Conservation (phyloP, 2,888 invertebrate genomes). For the Acanthosepion esculentum region DNA sequence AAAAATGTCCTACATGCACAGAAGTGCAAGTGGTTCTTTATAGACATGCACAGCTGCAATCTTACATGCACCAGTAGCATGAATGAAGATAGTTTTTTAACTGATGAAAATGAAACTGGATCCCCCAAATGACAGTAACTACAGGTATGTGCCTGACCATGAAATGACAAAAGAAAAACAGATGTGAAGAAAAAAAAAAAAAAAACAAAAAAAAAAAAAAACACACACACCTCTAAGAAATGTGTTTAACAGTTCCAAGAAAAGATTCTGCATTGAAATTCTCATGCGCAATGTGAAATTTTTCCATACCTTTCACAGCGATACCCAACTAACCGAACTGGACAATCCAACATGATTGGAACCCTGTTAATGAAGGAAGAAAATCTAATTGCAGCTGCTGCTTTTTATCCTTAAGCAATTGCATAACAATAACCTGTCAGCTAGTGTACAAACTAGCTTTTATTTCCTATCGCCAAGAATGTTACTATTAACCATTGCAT, state of each 20-base stretch:
- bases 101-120: not conserved
- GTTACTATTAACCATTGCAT: too few species aligned
- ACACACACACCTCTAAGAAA: not conserved
- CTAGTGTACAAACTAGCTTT: not conserved
- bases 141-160: not conserved
- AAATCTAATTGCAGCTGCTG: not conserved
- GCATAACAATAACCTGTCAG: not conserved
- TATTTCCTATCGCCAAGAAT: not conserved
- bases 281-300: conserved; percentile 39
- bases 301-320: conserved; percentile 45
- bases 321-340: conserved; percentile 46
- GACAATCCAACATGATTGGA: conserved; percentile 47
- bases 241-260: not conserved
- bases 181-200: not conserved
- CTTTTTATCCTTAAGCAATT: not conserved
- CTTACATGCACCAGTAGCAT: not conserved
- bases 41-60: not conserved
- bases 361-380: conserved; percentile 46
- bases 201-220: too few species aligned
- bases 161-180: not conserved
- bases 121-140: not conserved
- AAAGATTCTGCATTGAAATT: conserved; percentile 39
- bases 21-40: not conserved
- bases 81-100: not conserved
- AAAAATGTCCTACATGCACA: not conserved